phyloP scores from a whole-genome alignment of 2,888 invertebrate species.

The Eristalis intricaria region DNA sequence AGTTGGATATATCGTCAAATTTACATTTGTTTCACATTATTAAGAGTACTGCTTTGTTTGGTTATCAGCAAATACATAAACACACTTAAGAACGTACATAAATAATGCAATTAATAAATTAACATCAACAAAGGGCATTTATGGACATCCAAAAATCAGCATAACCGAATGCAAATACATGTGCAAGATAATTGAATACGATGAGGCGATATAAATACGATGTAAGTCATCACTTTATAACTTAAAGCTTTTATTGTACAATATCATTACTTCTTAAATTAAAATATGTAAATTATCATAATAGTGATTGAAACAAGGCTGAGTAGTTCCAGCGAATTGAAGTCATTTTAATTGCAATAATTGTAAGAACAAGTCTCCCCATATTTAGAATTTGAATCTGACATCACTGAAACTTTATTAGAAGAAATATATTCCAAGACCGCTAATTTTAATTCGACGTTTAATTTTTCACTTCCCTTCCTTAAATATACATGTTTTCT shows the following conservation, averaged over 20 bases:
- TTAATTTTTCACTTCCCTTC: no score
- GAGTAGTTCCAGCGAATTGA: no score
- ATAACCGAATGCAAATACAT: constrained; percentile 82
- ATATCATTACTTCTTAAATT: neutral
- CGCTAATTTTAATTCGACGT: no score
- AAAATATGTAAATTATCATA: neutral
- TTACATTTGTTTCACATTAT: neutral
- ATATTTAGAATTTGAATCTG: no score
- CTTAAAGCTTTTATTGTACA: neutral
- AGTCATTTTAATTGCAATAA: no score
- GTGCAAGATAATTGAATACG: constrained; percentile 83
- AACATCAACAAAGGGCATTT: constrained; percentile 60
- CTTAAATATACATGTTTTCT: no score
- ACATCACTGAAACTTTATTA: no score
- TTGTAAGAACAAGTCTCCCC: no score
- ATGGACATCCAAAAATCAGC: constrained; percentile 79
- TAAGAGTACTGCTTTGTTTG: neutral
- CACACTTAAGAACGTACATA: constrained; percentile 6
- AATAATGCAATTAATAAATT: constrained; percentile 10
- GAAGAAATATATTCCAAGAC: no score
- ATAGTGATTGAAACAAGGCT: neutral
- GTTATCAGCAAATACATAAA: constrained; percentile 9
- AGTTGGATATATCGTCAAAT: neutral
- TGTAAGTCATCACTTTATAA: constrained; percentile 77
- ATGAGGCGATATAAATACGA: constrained; percentile 83